A percentile compares a stretch with the other conserved stretches of the same genome.
Conservation (phyloP, 2,113 vertebrate species). For the Excalfactoria chinensis region DNA sequence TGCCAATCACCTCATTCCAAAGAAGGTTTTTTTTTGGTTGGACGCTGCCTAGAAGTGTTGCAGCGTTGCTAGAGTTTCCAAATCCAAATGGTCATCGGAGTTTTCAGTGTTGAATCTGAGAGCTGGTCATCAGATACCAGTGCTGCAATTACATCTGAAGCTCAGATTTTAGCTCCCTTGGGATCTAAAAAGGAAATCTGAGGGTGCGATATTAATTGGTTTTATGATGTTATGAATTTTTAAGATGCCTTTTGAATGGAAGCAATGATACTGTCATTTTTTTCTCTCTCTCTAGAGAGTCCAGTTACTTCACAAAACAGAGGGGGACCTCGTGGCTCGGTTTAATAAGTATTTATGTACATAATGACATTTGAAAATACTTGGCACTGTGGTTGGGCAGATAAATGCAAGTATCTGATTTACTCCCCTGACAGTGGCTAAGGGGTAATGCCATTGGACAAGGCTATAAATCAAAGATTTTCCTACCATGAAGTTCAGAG, state of each 20-base stretch:
- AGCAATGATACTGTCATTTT: not conserved
- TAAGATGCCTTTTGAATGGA: not conserved
- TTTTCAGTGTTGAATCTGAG: not conserved
- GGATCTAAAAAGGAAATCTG: not conserved
- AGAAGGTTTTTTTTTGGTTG: not conserved
- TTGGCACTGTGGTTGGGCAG: not conserved
- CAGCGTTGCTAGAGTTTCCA: not conserved
- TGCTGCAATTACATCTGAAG: not conserved
- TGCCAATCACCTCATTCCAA: not conserved
- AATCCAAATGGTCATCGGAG: not conserved
- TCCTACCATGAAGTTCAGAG: not conserved
- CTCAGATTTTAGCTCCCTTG: not conserved
- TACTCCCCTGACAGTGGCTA: not conserved
- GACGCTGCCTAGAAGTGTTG: not conserved
- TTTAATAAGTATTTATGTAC: not conserved
- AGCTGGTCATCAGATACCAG: not conserved
- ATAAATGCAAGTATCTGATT: not conserved
- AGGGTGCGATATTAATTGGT: not conserved
- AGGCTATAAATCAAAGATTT: not conserved
- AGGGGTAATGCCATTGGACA: not conserved
- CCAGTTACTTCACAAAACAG: not conserved
- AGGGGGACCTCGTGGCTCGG: not conserved
- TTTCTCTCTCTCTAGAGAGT: too few species aligned
- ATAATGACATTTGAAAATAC: not conserved
- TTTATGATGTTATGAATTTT: not conserved